Base-by-base conservation (phyloP, 2,113 vertebrate genomes). In the Sciurus niger region DNA sequence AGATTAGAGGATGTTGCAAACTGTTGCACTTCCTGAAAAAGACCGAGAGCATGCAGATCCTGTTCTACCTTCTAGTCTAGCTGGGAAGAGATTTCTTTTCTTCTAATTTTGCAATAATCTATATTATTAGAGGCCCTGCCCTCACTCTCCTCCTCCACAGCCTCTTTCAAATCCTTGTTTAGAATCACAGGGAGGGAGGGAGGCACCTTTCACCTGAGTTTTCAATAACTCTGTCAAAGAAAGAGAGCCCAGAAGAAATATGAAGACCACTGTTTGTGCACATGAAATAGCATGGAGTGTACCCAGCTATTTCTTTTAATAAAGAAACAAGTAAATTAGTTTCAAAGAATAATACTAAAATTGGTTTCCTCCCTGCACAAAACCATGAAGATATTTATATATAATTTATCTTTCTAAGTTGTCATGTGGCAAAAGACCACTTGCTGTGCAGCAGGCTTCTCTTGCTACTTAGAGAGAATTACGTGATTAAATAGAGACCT, bases 401-500 rank as follows among this genome's bases (percentile, higher is more conserved):
- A 99, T 99, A 99, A 99, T 99, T 99, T 99, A 99, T 99, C 99
- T 99, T 98, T 99, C 98, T 98, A 98, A 99, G 99, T 99, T 99
- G 99, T 99, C 99, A 99, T 99, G 98, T 97, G 98, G 99, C 99
- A 98, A 99, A 99, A 99, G 99, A 98, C 98, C 99, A 97, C 99
- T 99, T 25, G 98, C 99, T 99, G 99, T 98, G 99, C 98, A 97
- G 98, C 98, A 98, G 98, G 98, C 98, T 99, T 99, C 99, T 99
- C 98, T 98, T 98, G 99, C 99, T 99, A 99, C 99, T 99, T 99
- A 99, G 99, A 98, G 98, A 99, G 99, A 99, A 99, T 99, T 99
- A 99, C 98, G 99, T 99, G 99, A 99, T 99, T 99, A 99, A 99
- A 99, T 99, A 99, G 99, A 99, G 99, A 99, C 99, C 99, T 99